Evolutionary conservation across 2,113 vertebrate species (phyloP), one percentile per base, ranked within the genome.

Genomic region (Prolemur simus): DNA sequence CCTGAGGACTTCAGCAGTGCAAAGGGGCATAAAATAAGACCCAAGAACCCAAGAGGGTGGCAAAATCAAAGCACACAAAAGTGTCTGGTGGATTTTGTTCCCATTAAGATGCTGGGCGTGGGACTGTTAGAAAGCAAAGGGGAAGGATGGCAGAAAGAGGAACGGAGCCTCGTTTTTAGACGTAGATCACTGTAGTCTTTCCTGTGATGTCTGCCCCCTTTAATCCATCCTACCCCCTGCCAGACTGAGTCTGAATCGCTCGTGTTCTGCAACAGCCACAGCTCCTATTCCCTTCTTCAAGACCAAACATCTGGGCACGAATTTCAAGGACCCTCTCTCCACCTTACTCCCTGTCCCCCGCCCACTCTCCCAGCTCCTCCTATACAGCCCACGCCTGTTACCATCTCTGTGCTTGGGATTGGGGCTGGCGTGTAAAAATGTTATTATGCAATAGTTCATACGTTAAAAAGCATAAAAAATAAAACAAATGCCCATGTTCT

Each of bases 131-230:
- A 86, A 29, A 71, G 17, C 34, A 42, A 54, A 23, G 21, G 29
- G 82, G 45, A 73, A 32, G 5, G 11, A 17, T 6, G 21, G 18
- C 18, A 8, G 27, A 64, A 45, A 80, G 20, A 3, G 25, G 39
- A 3, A 2, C 0, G 2, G 5, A 34, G 34, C 11, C 9, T 60
- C 8, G 0, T 25, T 11, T 11, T 56, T 25, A 29, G 66, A 76
- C 12, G 29, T 11, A 4, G 6, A 4, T 18, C 29, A n/a, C 20
- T 29, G 6, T 0, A 8, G 14, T 15, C 63, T 88, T 37, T 66
- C 34, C 25, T 7, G 7, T 34, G 8, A 52, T 3, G 2, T 47
- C 45, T 21, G 13, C 5, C 21, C 25, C 8, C 32, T 39, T 13
- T 6, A 37, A 15, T 25, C n/a, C 32, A 64, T 18, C 68, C 63